Conservation (phyloP, 2,888 invertebrate genomes). For the Apotomis capreana region DNA sequence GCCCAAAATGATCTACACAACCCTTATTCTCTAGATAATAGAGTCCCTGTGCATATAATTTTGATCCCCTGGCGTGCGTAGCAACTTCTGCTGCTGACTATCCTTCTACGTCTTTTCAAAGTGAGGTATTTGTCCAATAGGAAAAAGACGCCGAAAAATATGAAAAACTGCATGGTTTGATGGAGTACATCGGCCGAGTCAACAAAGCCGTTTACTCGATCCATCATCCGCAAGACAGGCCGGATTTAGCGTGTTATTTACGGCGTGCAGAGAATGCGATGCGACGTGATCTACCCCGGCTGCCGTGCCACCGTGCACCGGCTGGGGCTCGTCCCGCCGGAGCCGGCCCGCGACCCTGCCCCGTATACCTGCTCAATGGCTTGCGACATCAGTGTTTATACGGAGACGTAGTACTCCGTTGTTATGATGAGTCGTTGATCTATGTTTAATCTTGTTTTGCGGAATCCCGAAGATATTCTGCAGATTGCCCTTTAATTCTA, state of each 20-base stretch:
- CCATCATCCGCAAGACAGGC: slow-evolving; percentile 7
- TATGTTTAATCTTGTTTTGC: background rate
- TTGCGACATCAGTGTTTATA: slow-evolving; percentile 26
- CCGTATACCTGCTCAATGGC: slow-evolving; percentile 30
- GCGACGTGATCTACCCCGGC: background rate
- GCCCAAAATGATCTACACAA: too few relatives aligned
- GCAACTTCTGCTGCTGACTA: too few relatives aligned
- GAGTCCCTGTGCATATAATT: too few relatives aligned
- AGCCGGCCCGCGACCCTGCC: slow-evolving; percentile 21
- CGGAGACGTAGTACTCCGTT: slow-evolving; percentile 13
- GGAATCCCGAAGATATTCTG: background rate
- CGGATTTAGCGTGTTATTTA: slow-evolving; percentile 25
- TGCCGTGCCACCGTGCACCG: slow-evolving; percentile 4
- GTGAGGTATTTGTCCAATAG: too few relatives aligned
- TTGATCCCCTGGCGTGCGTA: too few relatives aligned
- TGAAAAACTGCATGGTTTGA: background rate
- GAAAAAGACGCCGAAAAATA: background rate
- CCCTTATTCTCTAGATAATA: too few relatives aligned
- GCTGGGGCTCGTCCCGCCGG: slow-evolving; percentile 23
- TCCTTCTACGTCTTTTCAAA: too few relatives aligned
- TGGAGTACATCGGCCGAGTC: background rate
- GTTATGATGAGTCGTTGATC: slow-evolving; percentile 1
- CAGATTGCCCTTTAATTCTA: too few relatives aligned
- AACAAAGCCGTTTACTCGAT: background rate
- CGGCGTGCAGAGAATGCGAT: background rate